Evolutionary conservation across 1,140 invertebrate genomes (phyloP).

Genomic region (Theocolax elegans): DNA sequence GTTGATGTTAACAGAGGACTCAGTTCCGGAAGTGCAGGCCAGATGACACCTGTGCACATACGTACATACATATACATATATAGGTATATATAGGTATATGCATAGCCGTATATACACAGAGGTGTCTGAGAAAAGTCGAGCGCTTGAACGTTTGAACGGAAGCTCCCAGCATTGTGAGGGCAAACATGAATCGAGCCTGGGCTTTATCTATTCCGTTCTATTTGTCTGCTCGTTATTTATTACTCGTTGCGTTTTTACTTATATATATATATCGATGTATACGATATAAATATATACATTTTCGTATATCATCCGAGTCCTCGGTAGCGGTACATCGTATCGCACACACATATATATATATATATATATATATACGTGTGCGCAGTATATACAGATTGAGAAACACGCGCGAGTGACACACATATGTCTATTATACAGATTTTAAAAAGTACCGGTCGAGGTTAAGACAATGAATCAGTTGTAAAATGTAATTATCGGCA

Average conservation of each 20-base stretch:
- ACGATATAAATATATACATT: too few relatives aligned
- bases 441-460: neutral
- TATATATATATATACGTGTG: too few relatives aligned
- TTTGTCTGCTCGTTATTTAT: slow-evolving; percentile 45
- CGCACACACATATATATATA: too few relatives aligned
- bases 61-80: slow-evolving; percentile 44
- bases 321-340: too few relatives aligned
- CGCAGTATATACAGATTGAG: too few relatives aligned
- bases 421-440: too few relatives aligned
- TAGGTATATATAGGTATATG: neutral
- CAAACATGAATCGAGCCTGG: neutral
- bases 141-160: slow-evolving; percentile 44
- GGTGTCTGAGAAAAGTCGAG: slow-evolving; percentile 11
- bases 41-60: slow-evolving; percentile 50
- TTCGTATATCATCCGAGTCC: too few relatives aligned
- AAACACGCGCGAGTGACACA: too few relatives aligned
- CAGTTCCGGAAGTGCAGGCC: slow-evolving; percentile 41
- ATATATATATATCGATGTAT: too few relatives aligned
- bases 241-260: too few relatives aligned
- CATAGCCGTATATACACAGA: slow-evolving; percentile 9
- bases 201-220: slow-evolving; percentile 44
- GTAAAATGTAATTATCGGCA: too few relatives aligned
- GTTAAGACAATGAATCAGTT: neutral
- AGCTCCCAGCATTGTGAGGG: slow-evolving; percentile 49
- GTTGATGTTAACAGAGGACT: too few relatives aligned